Base-by-base conservation (phyloP, 2,888 invertebrate genomes). In the Eupithecia vulgata region DNA sequence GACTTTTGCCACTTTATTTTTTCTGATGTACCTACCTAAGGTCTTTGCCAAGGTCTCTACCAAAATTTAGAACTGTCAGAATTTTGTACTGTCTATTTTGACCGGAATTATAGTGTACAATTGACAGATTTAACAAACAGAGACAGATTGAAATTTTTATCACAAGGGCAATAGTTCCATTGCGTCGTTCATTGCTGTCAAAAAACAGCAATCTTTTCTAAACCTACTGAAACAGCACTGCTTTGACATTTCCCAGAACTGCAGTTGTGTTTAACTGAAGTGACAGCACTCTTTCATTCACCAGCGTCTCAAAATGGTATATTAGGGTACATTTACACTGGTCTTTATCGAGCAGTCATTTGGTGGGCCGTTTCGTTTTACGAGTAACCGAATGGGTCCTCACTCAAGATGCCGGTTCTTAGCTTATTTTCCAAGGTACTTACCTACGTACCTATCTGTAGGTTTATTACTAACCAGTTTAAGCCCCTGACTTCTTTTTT, bases 321-420 rank as follows among this genome's bases (percentile, higher is more conserved):
- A 72, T 72, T 72, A 75, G 68, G 68, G 70, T 75, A 59, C 57
- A 67, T 69, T 75, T 72, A 72, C 59, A 73, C 68, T 75, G 72
- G 70, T 75, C 72, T 75, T 75, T 75, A 75, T 75, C 75, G 75
- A 73, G 72, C 72, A 73, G 72, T 75, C 75, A 72, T 75, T 75
- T 74, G 76, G 69, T 67, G 71, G 71, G 80, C 82, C 88, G 82
- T 88, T 85, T 83, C 83, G 79, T 88, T 88, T 88, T 87, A 88
- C 82, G 85, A 81, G 75, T 71, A 71, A 77, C 77, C 77, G 83
- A 87, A 87, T 85, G 85, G 84, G 74, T 73, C 75, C 66, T 74
- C 81, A 76, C 74, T 80, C 77, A 78, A 73, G 77, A 70, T 52
- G 73, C 67, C 71, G 75, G 76, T 77, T 70, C 74, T 70, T 72